phyloP scores from a whole-genome alignment of 2,888 invertebrate genomes.

The Sarcophaga subvicina region DNA sequence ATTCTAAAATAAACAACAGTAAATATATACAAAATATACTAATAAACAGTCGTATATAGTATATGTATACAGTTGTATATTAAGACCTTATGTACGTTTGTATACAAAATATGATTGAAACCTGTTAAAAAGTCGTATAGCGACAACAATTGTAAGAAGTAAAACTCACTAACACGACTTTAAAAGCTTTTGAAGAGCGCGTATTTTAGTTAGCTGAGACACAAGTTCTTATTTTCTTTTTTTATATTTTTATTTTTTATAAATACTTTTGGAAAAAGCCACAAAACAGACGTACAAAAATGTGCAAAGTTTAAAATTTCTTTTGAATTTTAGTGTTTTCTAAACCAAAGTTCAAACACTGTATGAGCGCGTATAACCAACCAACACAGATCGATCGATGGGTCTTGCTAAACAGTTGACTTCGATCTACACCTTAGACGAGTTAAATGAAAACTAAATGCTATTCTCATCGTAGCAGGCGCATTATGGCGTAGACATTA shows the following conservation, averaged over 20 bases:
- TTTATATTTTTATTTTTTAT: background rate
- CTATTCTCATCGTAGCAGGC: slow-evolving; percentile 30
- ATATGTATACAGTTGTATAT: no score
- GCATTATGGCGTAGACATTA: slow-evolving; percentile 18
- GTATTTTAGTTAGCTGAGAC: background rate
- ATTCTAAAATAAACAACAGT: no score
- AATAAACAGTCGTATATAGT: no score
- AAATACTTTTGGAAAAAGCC: background rate
- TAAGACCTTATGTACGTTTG: no score
- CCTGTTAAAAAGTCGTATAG: background rate
- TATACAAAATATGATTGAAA: background rate
- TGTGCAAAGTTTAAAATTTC: slow-evolving; percentile 62
- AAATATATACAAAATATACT: no score
- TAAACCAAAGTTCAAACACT: slow-evolving; percentile 65
- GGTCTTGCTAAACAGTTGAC: slow-evolving; percentile 29
- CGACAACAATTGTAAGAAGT: background rate
- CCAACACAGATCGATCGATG: slow-evolving; percentile 9
- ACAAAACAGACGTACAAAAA: background rate
- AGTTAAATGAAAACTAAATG: slow-evolving; percentile 76
- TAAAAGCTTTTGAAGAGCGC: background rate
- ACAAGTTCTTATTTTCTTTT: background rate
- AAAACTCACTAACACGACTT: background rate
- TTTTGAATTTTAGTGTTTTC: slow-evolving; percentile 6
- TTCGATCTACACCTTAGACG: slow-evolving; percentile 65
- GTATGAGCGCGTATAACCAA: slow-evolving; percentile 37